Base-by-base conservation (phyloP, 2,113 vertebrate genomes). In the Sebastes schlegelii region DNA sequence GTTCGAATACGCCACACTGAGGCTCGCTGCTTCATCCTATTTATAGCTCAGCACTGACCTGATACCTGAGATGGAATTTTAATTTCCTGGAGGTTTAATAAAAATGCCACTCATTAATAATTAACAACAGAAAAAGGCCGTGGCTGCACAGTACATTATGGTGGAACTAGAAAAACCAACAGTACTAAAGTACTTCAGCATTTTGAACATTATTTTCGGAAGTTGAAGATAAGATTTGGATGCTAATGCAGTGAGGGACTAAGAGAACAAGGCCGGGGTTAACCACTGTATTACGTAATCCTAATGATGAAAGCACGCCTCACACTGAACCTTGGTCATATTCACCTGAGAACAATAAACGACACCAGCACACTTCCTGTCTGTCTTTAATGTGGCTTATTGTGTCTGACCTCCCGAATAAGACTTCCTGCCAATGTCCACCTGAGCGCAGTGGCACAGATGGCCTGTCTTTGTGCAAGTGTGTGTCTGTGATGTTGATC, bases 391-490 rank as follows among this genome's bases (percentile, higher is more conserved):
- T 76, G 61, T 14, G 58, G 52, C 65, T 85, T 67, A 91, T 89
- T 92, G 91, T 89, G 79, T 88, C 75, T 79, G 65, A 83, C 74
- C 58, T 81, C 78, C 64, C 8, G 58, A 85, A 89, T 67, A 82
- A 82, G 77, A 88, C 91, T 92, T 93, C 91, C 91, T 91, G 92
- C 57, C 76, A 43, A 42, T 42, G 78, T 89, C 86, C 92, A 93
- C 89, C 90, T 89, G 87, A 83, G 78, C 4, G 64, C 82, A 45
- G 49, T 55, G 76, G 83, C 85, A 75, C 87, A 93, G 78, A 93
- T 85, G 91, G 90, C 63, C 77, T 7, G 66, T 76, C 49, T 73
- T 55, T 84, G 19, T 45, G 60, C 17, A 8, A 2, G 55, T 69
- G 61, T 57, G 66, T 72, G 61, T 64, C 60, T 73, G 61, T 71